A percentile compares a stretch with the other conserved stretches of the same genome.
Conservation (phyloP, 1,140 invertebrate genomes). For the Sycobia sp. region DNA sequence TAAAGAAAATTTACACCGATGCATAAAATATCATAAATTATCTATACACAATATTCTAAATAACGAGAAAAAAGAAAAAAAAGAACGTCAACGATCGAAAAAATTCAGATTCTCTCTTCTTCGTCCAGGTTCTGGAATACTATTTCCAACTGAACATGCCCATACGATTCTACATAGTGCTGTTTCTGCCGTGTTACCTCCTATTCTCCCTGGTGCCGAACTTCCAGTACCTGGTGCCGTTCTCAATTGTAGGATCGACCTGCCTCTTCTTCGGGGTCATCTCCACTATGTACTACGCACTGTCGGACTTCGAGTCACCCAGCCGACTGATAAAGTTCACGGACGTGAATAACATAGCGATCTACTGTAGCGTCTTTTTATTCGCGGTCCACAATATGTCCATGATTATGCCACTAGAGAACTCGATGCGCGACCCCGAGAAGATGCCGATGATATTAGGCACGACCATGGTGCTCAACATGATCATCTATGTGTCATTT, state of each 20-base stretch:
- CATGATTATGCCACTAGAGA: constrained; percentile 63
- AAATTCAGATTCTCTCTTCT: not conserved
- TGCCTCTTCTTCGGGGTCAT: constrained; percentile 52
- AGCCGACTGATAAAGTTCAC: constrained; percentile 36
- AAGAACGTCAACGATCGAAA: no score
- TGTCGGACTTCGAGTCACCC: constrained; percentile 49
- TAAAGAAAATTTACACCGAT: no score
- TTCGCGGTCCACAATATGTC: constrained; percentile 67
- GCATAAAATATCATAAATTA: no score
- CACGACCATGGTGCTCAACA: constrained; percentile 59
- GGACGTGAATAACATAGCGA: constrained; percentile 17
- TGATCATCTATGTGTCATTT: constrained; percentile 56
- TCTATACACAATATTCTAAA: no score
- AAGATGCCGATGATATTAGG: constrained; percentile 60
- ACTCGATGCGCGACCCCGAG: constrained; percentile 62
- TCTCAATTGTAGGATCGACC: constrained; percentile 65
- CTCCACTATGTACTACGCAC: constrained; percentile 59
- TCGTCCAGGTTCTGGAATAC: constrained; percentile 46
- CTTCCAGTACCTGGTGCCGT: constrained; percentile 66
- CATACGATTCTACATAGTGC: constrained; percentile 41
- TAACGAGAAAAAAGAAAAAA: no score
- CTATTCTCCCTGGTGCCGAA: constrained; percentile 58
- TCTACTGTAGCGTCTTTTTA: constrained; percentile 64
- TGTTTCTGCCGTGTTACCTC: constrained; percentile 55
- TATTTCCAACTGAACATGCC: constrained; percentile 26